A percentile compares a stretch with the other conserved stretches of the same genome.
phyloP scores from a whole-genome alignment of 1,140 invertebrate genomes.

The Bombus breviceps region DNA sequence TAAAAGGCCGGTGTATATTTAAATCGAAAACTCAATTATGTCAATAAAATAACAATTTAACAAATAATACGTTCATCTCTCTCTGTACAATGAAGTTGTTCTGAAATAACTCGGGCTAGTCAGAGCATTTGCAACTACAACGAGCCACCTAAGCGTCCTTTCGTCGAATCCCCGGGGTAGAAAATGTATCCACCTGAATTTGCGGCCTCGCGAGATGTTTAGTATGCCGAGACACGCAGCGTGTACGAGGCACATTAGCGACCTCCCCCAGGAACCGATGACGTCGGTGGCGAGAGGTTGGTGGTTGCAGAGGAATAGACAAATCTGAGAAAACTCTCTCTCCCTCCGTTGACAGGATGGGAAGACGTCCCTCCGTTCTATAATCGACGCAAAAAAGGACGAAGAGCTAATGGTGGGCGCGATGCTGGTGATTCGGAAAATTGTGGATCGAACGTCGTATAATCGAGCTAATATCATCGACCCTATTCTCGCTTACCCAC shows the following conservation, averaged over 20 bases:
- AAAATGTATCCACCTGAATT: constrained; percentile 45
- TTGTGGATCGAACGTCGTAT: constrained; percentile 71
- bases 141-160: constrained; percentile 17
- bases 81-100: not conserved
- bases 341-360: constrained; percentile 1
- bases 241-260: constrained; percentile 66
- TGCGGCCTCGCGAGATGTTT: constrained; percentile 60
- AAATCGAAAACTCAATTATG: not conserved
- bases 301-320: not conserved
- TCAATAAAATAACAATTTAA: not conserved
- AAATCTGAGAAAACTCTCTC: constrained; percentile 7
- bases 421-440: constrained; percentile 75
- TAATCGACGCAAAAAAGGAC: constrained; percentile 60
- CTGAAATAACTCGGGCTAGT: not conserved
- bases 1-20: not conserved
- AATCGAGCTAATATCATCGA: constrained; percentile 75
- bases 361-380: constrained; percentile 48
- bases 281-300: not conserved
- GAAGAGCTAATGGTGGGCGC: constrained; percentile 69
- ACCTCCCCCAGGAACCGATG: constrained; percentile 35
- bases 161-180: constrained; percentile 8
- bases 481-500: constrained; percentile 51
- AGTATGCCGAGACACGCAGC: constrained; percentile 65
- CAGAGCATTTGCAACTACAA: not conserved
- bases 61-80: not conserved